Evolutionary conservation across 1,140 invertebrate species (phyloP), one percentile per base, ranked within the genome.

Genomic region (Lineus longissimus): DNA sequence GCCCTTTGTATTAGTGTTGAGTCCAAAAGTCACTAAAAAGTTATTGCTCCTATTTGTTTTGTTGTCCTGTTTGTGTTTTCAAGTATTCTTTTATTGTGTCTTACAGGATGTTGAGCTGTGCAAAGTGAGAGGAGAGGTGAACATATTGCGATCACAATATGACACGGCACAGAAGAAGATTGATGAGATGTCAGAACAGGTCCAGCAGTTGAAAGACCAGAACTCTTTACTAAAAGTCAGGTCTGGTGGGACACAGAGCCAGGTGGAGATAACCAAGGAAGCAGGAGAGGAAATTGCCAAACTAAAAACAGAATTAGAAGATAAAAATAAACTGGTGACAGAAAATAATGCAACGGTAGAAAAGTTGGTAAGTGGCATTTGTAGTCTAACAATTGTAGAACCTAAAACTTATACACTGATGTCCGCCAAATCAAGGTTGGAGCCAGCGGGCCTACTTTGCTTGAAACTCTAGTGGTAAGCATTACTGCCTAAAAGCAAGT

Each of bases 161-260:
- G 61, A 63, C 36, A 58, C 62, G 31, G 31, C 66, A 27, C 79
- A 91, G 85, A 73, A 80, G 41, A 86, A 90, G 71, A 78, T 93
- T 1, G 85, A 87, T 45, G 90, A 94, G 77, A 81, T 92, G 33
- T 83, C 85, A 70, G 82, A 86, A 11, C 85, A 88, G 13, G 86
- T 93, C 56, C 87, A 88, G 11, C 89, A 92, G 72, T 81, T 95
- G 13, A 89, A 88, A 72, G 92, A 94, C 81, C 92, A 96, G 82
- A 94, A 94, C 81, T 89, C 91, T 2, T 80, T 95, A 43, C 80
- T 94, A 0, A 91, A 91, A 82, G 92, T 90, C 0, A 89, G 91
- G 59, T 81, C 80, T 75, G 79, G 79, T 76, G 63, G 36, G 33
- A 27, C 54, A 15, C 58, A 40, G 61, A 62, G 31, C 59, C 45